phyloP scores from a whole-genome alignment of 2,797 vertebrate species.

The Phataginus tricuspis region DNA sequence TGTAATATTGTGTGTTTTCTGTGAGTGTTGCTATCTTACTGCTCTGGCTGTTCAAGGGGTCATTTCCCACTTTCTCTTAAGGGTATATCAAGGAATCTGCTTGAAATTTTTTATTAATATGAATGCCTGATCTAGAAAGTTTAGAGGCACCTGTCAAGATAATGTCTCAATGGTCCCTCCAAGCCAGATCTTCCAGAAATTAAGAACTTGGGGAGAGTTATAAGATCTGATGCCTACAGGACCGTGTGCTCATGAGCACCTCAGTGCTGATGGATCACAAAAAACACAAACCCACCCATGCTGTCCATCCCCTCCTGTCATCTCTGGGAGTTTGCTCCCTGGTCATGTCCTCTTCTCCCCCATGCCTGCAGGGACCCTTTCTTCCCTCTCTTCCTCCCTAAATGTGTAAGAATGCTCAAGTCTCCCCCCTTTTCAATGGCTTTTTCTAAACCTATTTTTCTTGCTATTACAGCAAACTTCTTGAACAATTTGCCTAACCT shows the following conservation, averaged over 20 bases:
- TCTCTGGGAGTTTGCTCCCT: not conserved
- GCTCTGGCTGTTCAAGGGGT: not conserved
- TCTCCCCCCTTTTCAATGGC: not conserved
- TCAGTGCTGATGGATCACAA: not conserved
- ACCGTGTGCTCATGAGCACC: not conserved
- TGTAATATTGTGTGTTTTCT: not conserved
- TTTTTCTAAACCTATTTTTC: not conserved
- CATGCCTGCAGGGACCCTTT: fast-evolving
- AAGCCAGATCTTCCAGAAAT: not conserved
- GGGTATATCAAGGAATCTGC: not conserved
- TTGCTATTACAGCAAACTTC: not conserved
- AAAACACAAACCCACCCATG: not conserved
- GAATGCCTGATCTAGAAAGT: not conserved
- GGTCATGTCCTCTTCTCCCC: not conserved
- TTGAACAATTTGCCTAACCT: not conserved
- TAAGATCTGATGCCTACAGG: not conserved
- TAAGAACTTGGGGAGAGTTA: not conserved
- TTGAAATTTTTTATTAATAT: not conserved
- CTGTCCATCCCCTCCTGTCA: not conserved
- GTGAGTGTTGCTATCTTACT: not conserved
- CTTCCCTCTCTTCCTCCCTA: not conserved
- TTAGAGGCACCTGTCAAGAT: not conserved
- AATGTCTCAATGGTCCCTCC: not conserved
- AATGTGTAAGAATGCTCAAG: not conserved
- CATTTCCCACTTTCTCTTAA: not conserved